These are phyloP conservation scores for Naja naja DNA, from an alignment of 2,113 vertebrate genomes.

Conservation along the genomic window DNA sequence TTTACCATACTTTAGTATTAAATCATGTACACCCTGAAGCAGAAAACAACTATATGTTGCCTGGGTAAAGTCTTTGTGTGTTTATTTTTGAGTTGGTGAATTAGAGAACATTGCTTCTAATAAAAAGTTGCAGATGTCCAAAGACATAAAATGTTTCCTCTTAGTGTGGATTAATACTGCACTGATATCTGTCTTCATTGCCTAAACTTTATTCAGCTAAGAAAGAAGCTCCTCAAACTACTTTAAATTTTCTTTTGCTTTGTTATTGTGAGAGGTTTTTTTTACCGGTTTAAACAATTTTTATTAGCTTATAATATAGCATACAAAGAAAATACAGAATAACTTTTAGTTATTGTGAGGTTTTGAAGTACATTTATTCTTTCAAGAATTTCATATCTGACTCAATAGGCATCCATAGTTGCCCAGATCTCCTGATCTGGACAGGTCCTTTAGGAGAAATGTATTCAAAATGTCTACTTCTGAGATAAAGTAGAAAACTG, in stretches of 20 bases:
- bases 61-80: not conserved
- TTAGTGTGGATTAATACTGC: not conserved
- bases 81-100: not conserved
- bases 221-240: not conserved
- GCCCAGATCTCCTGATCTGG: too few relatives aligned
- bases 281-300: too few relatives aligned
- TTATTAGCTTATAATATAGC: too few relatives aligned
- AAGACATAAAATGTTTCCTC: not conserved
- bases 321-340: too few relatives aligned
- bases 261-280: too few relatives aligned
- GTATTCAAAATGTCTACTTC: too few relatives aligned
- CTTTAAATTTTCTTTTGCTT: not conserved
- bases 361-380: too few relatives aligned
- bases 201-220: not conserved
- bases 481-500: too few relatives aligned
- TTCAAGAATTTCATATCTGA: too few relatives aligned
- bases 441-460: too few relatives aligned
- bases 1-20: not conserved
- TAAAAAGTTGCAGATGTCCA: not conserved
- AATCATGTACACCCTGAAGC: not conserved
- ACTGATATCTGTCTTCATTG: not conserved
- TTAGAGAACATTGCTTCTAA: not conserved
- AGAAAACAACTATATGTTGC: not conserved
- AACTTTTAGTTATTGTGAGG: not conserved
- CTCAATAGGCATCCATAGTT: too few relatives aligned